Percentiles rank a stretch among this genome's conserved stretches.
These are phyloP conservation scores for Scaptodrosophila lebanonensis DNA, from an alignment of 1,140 invertebrate species.

Conservation along the genomic window DNA sequence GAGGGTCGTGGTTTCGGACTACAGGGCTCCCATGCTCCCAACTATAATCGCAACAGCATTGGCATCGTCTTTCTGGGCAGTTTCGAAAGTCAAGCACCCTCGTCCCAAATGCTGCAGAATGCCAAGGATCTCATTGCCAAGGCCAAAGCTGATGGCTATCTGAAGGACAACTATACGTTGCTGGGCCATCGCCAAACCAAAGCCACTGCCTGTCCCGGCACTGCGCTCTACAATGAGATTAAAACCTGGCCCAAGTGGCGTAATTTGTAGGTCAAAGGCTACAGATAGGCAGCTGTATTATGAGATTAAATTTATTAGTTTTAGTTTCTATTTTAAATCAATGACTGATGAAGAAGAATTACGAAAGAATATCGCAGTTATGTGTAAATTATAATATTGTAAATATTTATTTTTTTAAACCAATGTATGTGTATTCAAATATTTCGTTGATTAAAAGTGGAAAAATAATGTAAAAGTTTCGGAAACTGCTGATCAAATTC, in stretches of 20 bases:
- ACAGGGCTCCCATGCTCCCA: constrained; percentile 82
- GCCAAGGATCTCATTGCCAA: constrained; percentile 81
- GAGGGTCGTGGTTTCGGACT: constrained; percentile 86
- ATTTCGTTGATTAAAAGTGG: no score
- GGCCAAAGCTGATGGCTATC: constrained; percentile 78
- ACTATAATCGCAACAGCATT: constrained; percentile 83
- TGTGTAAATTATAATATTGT: no score
- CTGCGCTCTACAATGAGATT: constrained; percentile 78
- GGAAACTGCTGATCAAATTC: no score
- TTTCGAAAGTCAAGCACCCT: constrained; percentile 78
- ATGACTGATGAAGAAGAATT: no score
- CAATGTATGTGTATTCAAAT: no score
- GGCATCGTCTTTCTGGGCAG: constrained; percentile 83
- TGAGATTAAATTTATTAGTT: no score
- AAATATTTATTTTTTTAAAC: no score
- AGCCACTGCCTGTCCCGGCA: constrained; percentile 84
- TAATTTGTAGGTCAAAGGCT: constrained; percentile 21
- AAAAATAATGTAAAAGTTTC: no score
- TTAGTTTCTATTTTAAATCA: no score
- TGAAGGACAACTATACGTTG: constrained; percentile 76
- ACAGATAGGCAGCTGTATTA: not conserved
- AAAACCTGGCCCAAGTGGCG: constrained; percentile 78
- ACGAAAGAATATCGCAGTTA: no score
- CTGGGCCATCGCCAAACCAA: constrained; percentile 84
- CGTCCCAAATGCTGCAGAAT: constrained; percentile 80